Conservation (phyloP, 2,797 vertebrate species). For the Malacoctenus gilli region DNA sequence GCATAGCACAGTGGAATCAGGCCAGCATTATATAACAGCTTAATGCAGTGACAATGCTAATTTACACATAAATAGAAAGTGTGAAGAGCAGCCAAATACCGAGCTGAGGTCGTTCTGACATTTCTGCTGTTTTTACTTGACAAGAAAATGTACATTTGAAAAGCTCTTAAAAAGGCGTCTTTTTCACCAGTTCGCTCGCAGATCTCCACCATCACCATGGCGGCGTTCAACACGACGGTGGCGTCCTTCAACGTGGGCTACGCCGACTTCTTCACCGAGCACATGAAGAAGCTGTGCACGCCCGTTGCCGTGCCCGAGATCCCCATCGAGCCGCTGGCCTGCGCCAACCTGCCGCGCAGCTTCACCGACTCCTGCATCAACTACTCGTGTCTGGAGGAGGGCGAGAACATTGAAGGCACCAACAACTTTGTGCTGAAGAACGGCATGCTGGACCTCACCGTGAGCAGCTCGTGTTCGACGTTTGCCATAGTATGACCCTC, state of each 20-base stretch:
- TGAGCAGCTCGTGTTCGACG: slow-evolving; percentile 71
- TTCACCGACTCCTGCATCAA: slow-evolving; percentile 99
- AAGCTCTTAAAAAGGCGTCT: background rate
- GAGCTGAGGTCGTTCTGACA: too few relatives aligned
- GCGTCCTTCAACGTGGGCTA: slow-evolving; percentile 99
- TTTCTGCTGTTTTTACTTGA: too few relatives aligned
- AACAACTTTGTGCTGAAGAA: slow-evolving; percentile 98
- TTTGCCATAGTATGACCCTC: too few relatives aligned
- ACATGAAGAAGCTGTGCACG: slow-evolving; percentile 97
- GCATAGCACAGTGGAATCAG: slow-evolving; percentile 38
- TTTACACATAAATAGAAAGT: slow-evolving; percentile 42
- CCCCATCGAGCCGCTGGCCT: slow-evolving; percentile 91
- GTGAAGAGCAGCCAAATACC: too few relatives aligned
- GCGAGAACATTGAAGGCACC: slow-evolving; percentile 95
- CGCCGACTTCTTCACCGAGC: slow-evolving; percentile 96
- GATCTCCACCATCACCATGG: slow-evolving; percentile 99
- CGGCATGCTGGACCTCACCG: slow-evolving; percentile 96
- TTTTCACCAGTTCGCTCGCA: slow-evolving; percentile 89
- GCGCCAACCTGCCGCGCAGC: slow-evolving; percentile 95
- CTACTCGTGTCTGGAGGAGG: slow-evolving; percentile 95
- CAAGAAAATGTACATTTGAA: too few relatives aligned
- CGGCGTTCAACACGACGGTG: slow-evolving; percentile 97
- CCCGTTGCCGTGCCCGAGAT: slow-evolving; percentile 91
- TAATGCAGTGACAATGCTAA: slow-evolving; percentile 36
- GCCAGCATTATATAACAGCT: slow-evolving; percentile 48